Conservation (phyloP, 2,113 vertebrate genomes). For the Panthera tigris region DNA sequence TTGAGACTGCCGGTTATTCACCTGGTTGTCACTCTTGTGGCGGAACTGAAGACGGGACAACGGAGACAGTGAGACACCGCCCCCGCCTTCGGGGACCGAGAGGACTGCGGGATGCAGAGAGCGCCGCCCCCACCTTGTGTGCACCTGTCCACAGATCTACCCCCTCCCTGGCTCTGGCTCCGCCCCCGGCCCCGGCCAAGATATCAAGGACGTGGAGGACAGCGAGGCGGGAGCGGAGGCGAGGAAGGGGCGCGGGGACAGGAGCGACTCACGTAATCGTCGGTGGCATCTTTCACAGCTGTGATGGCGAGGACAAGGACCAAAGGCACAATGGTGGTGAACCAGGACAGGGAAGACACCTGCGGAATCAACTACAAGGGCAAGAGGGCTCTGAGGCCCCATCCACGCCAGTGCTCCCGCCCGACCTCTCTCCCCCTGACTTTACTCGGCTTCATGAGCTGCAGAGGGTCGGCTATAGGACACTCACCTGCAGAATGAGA, state of each 20-base stretch:
- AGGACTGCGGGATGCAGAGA: fast-evolving
- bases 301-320: conserved; percentile 97
- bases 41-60: conserved; percentile 88
- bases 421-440: neutral
- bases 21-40: conserved; percentile 97
- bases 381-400: neutral
- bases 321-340: conserved; percentile 99
- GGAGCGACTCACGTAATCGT: conserved; percentile 92
- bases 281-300: conserved; percentile 96
- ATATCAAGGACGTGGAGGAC: neutral
- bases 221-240: no score
- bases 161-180: neutral
- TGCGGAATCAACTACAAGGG: conserved; percentile 93
- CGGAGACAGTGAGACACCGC: neutral
- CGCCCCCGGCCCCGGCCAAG: no score
- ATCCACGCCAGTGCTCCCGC: no score
- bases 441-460: neutral
- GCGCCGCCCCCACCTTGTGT: fast-evolving
- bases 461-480: neutral
- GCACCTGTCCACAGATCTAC: neutral
- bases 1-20: conserved; percentile 97
- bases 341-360: conserved; percentile 97
- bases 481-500: conserved; percentile 94
- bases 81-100: no score
- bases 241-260: neutral